Evolutionary conservation across 1,140 invertebrate species (phyloP), one percentile per base, ranked within the genome.

Genomic region (Triops longicaudatus): DNA sequence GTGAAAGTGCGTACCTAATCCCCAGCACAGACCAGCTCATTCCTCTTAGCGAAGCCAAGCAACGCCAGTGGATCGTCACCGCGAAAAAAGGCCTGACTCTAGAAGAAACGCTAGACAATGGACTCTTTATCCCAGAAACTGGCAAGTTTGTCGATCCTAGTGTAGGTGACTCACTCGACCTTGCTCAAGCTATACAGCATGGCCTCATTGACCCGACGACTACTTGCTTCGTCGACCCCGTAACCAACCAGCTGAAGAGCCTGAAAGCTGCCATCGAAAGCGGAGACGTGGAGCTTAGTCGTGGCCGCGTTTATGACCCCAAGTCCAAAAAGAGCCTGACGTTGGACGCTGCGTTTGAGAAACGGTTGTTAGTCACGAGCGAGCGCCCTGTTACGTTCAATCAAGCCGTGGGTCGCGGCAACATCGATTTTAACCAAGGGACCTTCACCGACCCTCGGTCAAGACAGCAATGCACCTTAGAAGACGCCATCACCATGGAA

Each of bases 101-200:
- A 0, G 90, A 94, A 82, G 91, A 94, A 81, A 90, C 92, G 14
- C 87, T 96, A 6, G 88, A 88, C 75, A 92, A 90, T 81, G 87
- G 89, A 73, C 85, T 97, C 10, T 94, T 93, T 81, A 87, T 90
- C 79, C 86, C 89, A 0, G 90, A 93, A 78, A 91, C 88, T 41
- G 93, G 93, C 27, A 90, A 91, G 83, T 91, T 96, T 80, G 87
- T 90, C 11, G 91, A 94, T 86, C 92, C 93, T 2, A 85, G 84
- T 26, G 87, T 87, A 9, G 91, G 91, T 28, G 89, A 91, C 80
- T 89, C 87, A 80, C 83, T 92, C 63, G 89, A 93, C 81, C 81
- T 95, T 1, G 85, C 86, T 26, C 88, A 91, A 81, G 91, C 93
- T 1, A 88, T 97, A 63, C 85, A 89, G 80, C 86, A 83, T 42